Evolutionary conservation across 2,797 vertebrate species (phyloP), one percentile per base, ranked within the genome.

Genomic region (Schizopygopsis pylzovi): DNA sequence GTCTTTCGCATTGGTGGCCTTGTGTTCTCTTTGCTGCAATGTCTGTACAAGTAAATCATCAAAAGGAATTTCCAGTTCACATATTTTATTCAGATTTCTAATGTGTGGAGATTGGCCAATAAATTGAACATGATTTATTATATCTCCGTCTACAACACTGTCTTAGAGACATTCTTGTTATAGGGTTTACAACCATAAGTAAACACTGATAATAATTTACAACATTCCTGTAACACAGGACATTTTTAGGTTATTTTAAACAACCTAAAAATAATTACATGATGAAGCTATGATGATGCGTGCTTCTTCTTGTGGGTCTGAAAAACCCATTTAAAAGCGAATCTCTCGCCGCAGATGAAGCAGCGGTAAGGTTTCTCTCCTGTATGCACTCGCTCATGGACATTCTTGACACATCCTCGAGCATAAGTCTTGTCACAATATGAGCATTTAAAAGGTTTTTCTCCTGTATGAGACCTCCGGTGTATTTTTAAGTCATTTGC

Each of bases 321-420:
- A 63, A 67, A 47, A 33, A 4, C 10, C 41, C 78, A 20, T 45
- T 18, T 45, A 33, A 45, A 80, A 54, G 65, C 0, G 22, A 81
- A 81, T 39, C 45, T 81, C 18, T 71, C 33, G 1, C 45, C 25
- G 6, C 78, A 80, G 15, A 45, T 20, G 28, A 63, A 33, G 43
- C 79, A 67, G 10, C 13, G 10, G 59, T 20, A 65, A 16, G 59
- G 59, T 65, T 52, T 67, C 13, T 81, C 79, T 49, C 79, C 79
- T 20, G 85, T 89, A 72, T 89, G 88, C 7, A 22, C 39, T 20
- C 68, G 49, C 11, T 84, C 41, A 59, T 89, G 88, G 11, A 67
- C 20, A 12, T 15, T 52, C 5, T 16, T 18, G 77, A 15, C 16
- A 13, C 1, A 6, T 33, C 33, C 33, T 33, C 33, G 33, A 33